These are phyloP conservation scores for Cynocephalus volans DNA, from an alignment of 2,113 vertebrate species.

Conservation along the genomic window DNA sequence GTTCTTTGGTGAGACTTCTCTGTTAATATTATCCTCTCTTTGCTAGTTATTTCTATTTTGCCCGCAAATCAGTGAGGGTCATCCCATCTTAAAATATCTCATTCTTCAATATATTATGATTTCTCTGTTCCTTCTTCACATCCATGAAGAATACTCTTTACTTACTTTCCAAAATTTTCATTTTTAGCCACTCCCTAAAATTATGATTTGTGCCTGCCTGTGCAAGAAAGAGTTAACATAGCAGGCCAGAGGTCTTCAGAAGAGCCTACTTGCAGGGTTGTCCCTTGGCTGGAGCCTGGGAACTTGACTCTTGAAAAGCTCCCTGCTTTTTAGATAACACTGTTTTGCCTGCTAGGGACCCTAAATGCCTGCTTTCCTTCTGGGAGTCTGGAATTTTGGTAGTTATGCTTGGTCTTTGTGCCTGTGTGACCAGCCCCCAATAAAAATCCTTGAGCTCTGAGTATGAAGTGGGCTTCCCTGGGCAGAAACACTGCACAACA, in stretches of 20 bases:
- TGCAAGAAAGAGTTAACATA: neutral
- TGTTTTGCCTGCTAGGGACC: neutral
- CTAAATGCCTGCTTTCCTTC: conserved; percentile 2
- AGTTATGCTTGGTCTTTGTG: neutral
- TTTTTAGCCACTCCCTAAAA: conserved; percentile 8
- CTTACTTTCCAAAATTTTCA: neutral
- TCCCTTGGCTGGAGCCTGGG: neutral
- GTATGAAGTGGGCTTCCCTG: neutral
- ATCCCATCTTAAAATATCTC: neutral
- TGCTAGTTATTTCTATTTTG: neutral
- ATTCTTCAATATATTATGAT: neutral
- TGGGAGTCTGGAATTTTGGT: neutral
- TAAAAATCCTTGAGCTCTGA: neutral
- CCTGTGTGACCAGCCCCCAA: neutral
- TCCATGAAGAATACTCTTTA: neutral
- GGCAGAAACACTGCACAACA: neutral
- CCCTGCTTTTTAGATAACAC: neutral
- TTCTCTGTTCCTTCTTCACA: conserved; percentile 15
- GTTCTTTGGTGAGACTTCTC: neutral
- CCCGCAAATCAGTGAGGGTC: neutral
- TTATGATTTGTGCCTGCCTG: neutral
- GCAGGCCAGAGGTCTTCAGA: neutral
- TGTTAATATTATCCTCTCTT: neutral
- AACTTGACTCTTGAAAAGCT: neutral
- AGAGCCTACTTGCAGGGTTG: neutral